A percentile compares a stretch with the other conserved stretches of the same genome.
Conservation (phyloP, 2,888 invertebrate genomes). For the Lasioglossum malachurum region DNA sequence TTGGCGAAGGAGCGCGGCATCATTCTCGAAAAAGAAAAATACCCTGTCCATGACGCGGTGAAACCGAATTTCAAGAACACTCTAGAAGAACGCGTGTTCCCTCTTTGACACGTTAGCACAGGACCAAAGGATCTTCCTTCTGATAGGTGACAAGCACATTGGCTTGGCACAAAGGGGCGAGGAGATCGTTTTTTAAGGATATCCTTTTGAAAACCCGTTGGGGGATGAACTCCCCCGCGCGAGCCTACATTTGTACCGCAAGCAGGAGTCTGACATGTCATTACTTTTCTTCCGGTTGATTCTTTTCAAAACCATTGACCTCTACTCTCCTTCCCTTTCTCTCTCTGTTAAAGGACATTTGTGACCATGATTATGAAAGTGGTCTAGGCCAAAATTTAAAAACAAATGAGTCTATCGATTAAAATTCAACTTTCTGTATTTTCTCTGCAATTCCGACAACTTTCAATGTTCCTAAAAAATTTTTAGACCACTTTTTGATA, state of each 20-base stretch:
- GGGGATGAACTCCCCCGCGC: slow-evolving; percentile 37
- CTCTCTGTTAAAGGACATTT: slow-evolving; percentile 37
- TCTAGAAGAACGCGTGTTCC: not conserved
- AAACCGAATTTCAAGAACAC: slow-evolving; percentile 8
- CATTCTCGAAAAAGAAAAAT: slow-evolving; percentile 10
- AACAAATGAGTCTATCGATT: too few species aligned
- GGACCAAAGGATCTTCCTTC: slow-evolving; percentile 17
- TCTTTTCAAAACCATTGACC: slow-evolving; percentile 41
- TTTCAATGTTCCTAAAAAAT: too few species aligned
- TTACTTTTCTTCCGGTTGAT: slow-evolving; percentile 46
- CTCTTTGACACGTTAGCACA: slow-evolving; percentile 9
- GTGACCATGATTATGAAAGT: too few species aligned
- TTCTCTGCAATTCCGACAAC: too few species aligned
- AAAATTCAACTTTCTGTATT: too few species aligned
- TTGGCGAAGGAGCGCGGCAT: not conserved
- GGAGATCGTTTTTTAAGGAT: slow-evolving; percentile 54
- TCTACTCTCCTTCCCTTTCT: slow-evolving; percentile 7
- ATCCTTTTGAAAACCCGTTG: slow-evolving; percentile 31
- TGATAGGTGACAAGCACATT: slow-evolving; percentile 46
- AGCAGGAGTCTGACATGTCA: slow-evolving; percentile 60
- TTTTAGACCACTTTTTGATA: too few species aligned
- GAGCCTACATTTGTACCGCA: slow-evolving; percentile 54
- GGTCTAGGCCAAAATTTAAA: too few species aligned
- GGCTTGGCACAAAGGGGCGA: slow-evolving; percentile 29
- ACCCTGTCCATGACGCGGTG: not conserved